phyloP scores from a whole-genome alignment of 2,797 vertebrate species.

The Scarus forsteni region DNA sequence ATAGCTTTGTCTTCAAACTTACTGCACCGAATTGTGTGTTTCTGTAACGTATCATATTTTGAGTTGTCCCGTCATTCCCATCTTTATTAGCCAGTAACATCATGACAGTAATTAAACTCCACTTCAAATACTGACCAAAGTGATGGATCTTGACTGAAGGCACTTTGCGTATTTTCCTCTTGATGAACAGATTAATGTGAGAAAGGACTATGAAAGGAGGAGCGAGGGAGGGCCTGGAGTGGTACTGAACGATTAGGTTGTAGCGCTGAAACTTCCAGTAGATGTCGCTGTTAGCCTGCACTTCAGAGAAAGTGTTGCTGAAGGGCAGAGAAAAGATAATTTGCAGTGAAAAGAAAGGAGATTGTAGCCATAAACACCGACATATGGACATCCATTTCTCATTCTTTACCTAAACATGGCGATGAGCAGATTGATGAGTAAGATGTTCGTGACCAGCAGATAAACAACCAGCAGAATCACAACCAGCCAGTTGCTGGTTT shows the following conservation, averaged over 20 bases:
- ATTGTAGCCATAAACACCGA: background rate
- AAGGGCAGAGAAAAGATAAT: slow-evolving; percentile 2
- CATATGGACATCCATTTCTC: background rate
- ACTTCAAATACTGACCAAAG: slow-evolving; percentile 85
- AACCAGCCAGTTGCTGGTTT: slow-evolving; percentile 91
- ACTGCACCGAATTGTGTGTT: too few relatives aligned
- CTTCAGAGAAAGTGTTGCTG: slow-evolving; percentile 91
- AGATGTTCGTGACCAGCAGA: slow-evolving; percentile 92
- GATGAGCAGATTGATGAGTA: slow-evolving; percentile 93
- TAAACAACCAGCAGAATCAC: slow-evolving; percentile 90
- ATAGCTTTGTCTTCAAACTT: too few relatives aligned
- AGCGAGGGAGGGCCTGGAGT: slow-evolving; percentile 88
- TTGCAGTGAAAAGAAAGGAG: background rate
- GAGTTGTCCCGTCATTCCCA: too few relatives aligned
- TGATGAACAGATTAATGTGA: slow-evolving; percentile 87
- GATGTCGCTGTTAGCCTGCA: slow-evolving; percentile 91
- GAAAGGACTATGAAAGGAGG: slow-evolving; percentile 93
- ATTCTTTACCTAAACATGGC: slow-evolving; percentile 92
- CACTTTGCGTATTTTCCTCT: slow-evolving; percentile 77
- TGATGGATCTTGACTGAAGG: slow-evolving; percentile 80
- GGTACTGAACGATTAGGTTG: slow-evolving; percentile 91
- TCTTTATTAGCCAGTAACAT: background rate
- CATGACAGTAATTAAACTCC: too few relatives aligned
- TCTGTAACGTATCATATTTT: too few relatives aligned
- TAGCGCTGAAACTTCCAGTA: slow-evolving; percentile 96